A percentile compares a stretch with the other conserved stretches of the same genome.
phyloP scores from a whole-genome alignment of 2,888 invertebrate species.

The Zootermopsis nevadensis region DNA sequence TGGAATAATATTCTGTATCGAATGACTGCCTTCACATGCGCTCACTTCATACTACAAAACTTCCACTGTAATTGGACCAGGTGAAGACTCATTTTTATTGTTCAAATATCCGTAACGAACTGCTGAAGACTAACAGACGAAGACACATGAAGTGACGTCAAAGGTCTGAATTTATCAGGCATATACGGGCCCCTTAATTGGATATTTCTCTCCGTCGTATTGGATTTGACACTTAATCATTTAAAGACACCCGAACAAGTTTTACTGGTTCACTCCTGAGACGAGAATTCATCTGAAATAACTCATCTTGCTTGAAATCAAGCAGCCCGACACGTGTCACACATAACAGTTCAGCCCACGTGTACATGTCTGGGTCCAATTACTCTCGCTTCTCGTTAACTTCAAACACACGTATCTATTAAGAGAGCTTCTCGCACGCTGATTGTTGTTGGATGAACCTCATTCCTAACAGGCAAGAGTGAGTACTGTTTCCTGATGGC shows the following conservation, averaged over 20 bases:
- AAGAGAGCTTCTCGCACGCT: too few relatives aligned
- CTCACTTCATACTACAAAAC: neutral
- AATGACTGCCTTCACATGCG: neutral
- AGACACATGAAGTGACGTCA: constrained; percentile 3
- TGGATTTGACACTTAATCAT: neutral
- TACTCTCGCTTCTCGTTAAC: too few relatives aligned
- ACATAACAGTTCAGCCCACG: constrained; percentile 18
- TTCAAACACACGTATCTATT: too few relatives aligned
- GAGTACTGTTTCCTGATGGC: too few relatives aligned
- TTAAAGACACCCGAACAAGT: neutral
- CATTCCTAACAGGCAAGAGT: too few relatives aligned
- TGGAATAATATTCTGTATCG: neutral
- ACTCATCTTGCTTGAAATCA: constrained; percentile 9
- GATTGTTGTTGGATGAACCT: too few relatives aligned
- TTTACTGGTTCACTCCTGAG: neutral
- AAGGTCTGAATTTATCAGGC: neutral
- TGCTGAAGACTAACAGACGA: neutral
- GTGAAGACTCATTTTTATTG: neutral
- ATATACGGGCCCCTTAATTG: constrained; percentile 4
- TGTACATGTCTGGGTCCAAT: neutral
- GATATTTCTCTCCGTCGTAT: neutral
- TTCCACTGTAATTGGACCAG: neutral
- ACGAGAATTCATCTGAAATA: constrained; percentile 14
- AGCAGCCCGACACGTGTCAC: constrained; percentile 15
- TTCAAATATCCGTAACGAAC: neutral